A percentile compares a stretch with the other conserved stretches of the same genome.
Conservation (phyloP, 2,113 vertebrate genomes). For the Chloropsis cyanopogon region DNA sequence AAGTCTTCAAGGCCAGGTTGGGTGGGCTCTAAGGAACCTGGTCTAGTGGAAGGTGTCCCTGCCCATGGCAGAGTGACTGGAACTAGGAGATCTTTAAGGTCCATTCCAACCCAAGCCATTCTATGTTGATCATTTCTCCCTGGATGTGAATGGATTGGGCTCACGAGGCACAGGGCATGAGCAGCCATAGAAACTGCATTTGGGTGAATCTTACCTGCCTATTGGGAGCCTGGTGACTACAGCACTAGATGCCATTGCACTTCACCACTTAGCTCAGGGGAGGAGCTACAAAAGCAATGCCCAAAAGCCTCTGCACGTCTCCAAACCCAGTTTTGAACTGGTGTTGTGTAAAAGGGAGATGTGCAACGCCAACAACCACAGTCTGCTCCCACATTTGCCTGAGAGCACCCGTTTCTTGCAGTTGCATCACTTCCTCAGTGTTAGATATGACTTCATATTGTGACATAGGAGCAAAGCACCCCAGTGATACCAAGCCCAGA, state of each 20-base stretch:
- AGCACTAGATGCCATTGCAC: background rate
- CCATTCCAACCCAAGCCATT: background rate
- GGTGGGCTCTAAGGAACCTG: background rate
- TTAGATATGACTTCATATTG: background rate
- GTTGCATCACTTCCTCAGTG: background rate
- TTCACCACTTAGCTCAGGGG: background rate
- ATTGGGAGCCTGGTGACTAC: background rate
- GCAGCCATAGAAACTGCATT: background rate
- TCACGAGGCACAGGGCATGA: background rate
- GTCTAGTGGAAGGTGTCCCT: background rate
- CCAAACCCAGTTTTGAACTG: background rate
- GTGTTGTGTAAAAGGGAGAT: background rate
- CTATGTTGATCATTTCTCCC: background rate
- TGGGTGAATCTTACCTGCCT: background rate
- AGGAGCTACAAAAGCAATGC: background rate
- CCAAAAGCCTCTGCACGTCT: background rate
- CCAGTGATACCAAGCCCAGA: background rate
- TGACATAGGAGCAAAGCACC: background rate
- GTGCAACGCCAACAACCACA: background rate
- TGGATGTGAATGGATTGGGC: background rate
- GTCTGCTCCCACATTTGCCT: background rate
- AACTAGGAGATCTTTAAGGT: background rate
- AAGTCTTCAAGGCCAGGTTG: background rate
- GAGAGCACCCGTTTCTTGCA: fast-evolving
- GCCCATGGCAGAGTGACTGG: background rate